Base-by-base conservation (phyloP, 2,888 invertebrate species). In the Spicauda simplicius region DNA sequence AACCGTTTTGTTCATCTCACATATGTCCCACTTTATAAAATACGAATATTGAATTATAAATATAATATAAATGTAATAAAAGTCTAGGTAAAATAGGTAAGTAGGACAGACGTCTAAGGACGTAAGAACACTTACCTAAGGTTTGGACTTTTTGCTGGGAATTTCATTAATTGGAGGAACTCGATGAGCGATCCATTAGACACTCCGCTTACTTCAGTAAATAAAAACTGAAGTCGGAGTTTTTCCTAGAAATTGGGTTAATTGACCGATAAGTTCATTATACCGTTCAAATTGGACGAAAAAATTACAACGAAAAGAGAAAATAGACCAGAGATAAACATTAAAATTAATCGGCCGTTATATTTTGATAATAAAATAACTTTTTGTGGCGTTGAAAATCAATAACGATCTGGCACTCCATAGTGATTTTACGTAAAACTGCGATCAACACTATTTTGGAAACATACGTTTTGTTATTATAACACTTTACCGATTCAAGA, bases 401-500 rank as follows among this genome's bases (percentile, higher is more conserved):
- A 60, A 60, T 60, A 60, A 60, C 48, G 25, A 60, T 4, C 52
- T 19, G 41, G 37, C n/a, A 52, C 57, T 58, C 41, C 37, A 41
- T 58, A 52, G 57, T 64, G 64, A 64, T 64, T 64, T 64, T 53
- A 64, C 64, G 64, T 64, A 64, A 58, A 64, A 64, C 64, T 64
- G 58, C 52, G 64, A 64, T 64, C 64, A 64, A 64, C 64, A 64
- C 57, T 64, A 41, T 58, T 63, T n/a, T 37, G 25, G 25, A 65
- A 62, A 59, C 64, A 70, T 33, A 64, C 69, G 60, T 33, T 12
- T 41, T 41, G 41, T 16, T 58, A 48, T 59, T 64, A 6, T 25
- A 14, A 14, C 41, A 41, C 33, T 33, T 10, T 1, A 33, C 33
- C 3, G 33, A 33, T 8, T 8, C 0, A 33, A 10, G 6, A 33